Evolutionary conservation across 2,797 vertebrate species (phyloP), one percentile per base, ranked within the genome.

Genomic region (Coranthus polyacanthus): DNA sequence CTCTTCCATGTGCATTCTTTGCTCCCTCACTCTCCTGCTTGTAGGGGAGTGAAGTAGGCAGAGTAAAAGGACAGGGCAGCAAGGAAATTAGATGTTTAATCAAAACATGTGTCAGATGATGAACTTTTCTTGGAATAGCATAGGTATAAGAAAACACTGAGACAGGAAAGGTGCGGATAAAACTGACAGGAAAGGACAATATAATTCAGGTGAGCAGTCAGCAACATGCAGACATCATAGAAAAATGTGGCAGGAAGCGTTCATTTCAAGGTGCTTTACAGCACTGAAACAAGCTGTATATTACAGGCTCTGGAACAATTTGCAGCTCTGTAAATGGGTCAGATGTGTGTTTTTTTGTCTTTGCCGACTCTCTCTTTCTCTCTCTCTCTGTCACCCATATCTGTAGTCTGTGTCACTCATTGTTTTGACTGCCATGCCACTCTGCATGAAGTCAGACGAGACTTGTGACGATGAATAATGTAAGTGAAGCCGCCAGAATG

Each of bases 1-100:
- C 73, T 81, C 73, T 60, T 71, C 58, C 24, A 2, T 26, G 37
- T 69, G 66, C 86, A 91, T 88, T 91, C 89, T 83, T 87, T 39
- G 43, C 67, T 36, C 22, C 20, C 42, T 47, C 62, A 15, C 36
- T 53, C 59, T 11, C 24, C 51, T n/a, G 62, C 73, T 36, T 16
- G 44, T 8, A 18, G 52, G 39, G 32, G 22, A 60, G 49, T 0
- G 0, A 32, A 4, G 20, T 16, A 6, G 4, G 15, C 39, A 36
- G 55, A 52, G 41, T 4, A 2, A 65, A 54, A 51, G 21, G 6
- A 3, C 51, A 16, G 47, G 34, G 21, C 22, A 6, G 49, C 46
- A 59, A 24, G 11, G 6, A 26, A 22, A 50, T 12, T 8, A 11
- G 22, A 13, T 1, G 11, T 26, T 44, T 7, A 42, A 4, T 32